These are phyloP conservation scores for Cebuella pygmaea DNA, from an alignment of 2,797 vertebrate genomes.

Conservation along the genomic window DNA sequence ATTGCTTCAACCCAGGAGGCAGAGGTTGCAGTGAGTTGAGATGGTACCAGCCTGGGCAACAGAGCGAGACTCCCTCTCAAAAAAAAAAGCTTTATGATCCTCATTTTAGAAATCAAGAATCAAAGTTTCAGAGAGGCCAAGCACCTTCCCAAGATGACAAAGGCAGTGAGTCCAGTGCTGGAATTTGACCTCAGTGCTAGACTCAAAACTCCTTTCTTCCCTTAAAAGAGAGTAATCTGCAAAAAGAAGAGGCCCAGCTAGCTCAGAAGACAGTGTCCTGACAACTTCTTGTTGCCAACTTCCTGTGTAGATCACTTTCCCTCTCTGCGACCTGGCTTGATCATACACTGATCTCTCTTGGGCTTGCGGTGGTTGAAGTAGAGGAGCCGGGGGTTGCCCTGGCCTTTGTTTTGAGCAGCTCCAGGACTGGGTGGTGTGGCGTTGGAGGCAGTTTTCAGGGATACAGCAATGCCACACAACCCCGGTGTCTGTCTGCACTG, in stretches of 20 bases:
- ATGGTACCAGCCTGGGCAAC: not conserved
- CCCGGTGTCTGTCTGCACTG: accelerated
- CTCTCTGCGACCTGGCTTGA: not conserved
- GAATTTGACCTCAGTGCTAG: not conserved
- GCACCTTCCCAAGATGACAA: not conserved
- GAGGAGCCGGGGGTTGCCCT: not conserved
- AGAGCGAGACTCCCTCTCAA: not conserved
- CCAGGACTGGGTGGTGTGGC: accelerated
- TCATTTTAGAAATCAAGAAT: not conserved
- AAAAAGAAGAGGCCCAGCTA: not conserved
- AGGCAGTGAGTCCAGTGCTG: not conserved
- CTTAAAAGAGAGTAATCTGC: not conserved
- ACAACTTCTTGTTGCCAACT: not conserved
- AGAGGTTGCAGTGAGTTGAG: not conserved
- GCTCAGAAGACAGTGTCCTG: not conserved
- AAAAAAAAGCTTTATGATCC: not conserved
- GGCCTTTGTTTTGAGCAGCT: not conserved
- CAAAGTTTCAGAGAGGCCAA: not conserved
- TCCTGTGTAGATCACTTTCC: accelerated
- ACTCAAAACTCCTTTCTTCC: not conserved
- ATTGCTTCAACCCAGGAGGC: not conserved
- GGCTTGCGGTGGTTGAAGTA: accelerated
- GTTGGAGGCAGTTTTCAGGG: not conserved
- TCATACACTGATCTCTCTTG: not conserved
- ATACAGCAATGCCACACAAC: not conserved